These are phyloP conservation scores for Dryoscopus gambensis DNA, from an alignment of 2,113 vertebrate species.

Conservation along the genomic window DNA sequence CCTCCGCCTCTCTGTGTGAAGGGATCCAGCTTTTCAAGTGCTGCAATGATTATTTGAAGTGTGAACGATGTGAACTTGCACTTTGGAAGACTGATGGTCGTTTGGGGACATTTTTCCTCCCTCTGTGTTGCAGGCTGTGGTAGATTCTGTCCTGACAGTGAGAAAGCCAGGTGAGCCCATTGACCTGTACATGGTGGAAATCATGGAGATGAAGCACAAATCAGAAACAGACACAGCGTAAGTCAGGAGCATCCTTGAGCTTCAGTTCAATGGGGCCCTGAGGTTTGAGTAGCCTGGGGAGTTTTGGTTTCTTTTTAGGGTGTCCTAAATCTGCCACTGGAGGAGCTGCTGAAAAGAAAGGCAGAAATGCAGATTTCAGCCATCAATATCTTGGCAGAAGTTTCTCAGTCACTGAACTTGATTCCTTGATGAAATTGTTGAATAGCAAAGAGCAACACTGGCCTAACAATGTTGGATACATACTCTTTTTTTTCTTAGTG, in stretches of 20 bases:
- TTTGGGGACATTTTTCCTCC: neutral
- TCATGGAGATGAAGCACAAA: constrained; percentile 99
- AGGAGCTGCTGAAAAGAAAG: neutral
- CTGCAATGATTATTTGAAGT: neutral
- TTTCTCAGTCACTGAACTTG: neutral
- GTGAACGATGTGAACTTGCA: neutral
- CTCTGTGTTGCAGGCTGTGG: constrained; percentile 82
- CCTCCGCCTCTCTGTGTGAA: neutral
- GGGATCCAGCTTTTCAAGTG: neutral
- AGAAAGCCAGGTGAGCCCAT: constrained; percentile 85
- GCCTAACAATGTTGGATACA: neutral
- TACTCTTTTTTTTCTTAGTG: neutral
- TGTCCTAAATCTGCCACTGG: neutral
- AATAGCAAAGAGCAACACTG: neutral
- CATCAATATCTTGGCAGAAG: neutral
- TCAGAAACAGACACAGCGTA: constrained; percentile 94
- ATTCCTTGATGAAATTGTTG: neutral
- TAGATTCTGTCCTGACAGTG: constrained; percentile 90
- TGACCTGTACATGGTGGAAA: constrained; percentile 97
- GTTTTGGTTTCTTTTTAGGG: neutral
- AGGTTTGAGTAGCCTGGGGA: neutral
- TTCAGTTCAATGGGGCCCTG: neutral
- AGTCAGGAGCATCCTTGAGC: constrained; percentile 30
- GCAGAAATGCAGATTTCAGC: neutral
- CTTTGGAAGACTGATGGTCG: neutral